Conservation (phyloP, 2,888 invertebrate species). For the Megamerina dolium region DNA sequence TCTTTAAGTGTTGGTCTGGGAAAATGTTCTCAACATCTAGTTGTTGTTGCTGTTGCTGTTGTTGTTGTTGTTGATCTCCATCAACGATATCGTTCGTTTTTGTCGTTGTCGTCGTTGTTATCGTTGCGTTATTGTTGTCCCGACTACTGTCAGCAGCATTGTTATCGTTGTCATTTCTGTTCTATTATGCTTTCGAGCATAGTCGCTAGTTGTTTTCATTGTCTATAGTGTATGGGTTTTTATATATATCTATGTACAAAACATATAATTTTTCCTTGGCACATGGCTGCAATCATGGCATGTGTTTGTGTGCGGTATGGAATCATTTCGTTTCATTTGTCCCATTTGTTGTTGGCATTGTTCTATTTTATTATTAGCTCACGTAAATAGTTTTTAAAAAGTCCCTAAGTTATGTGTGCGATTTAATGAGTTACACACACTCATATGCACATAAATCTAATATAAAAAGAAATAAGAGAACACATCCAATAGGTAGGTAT, state of each 20-base stretch:
- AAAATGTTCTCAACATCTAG: no score
- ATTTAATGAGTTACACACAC: no score
- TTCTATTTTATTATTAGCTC: constrained; percentile 13
- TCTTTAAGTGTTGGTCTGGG: no score
- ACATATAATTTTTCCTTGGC: no score
- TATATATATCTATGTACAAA: no score
- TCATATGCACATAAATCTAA: no score
- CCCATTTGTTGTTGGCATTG: neutral
- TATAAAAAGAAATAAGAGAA: no score
- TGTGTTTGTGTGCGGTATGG: no score
- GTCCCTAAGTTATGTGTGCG: neutral
- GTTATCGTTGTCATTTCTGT: constrained; percentile 5
- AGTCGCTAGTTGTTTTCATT: constrained; percentile 7
- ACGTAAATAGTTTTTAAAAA: neutral
- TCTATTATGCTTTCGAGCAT: constrained; percentile 5
- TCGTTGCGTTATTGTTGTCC: constrained; percentile 3
- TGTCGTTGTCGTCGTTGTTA: constrained; percentile 11
- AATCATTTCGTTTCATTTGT: neutral
- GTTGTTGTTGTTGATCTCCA: neutral
- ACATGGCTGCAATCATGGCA: no score
- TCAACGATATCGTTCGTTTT: neutral
- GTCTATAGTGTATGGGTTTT: no score
- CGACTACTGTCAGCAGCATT: constrained; percentile 1
- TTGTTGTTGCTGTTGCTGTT: neutral
- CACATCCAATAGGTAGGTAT: no score